Evolutionary conservation across 2,113 vertebrate species (phyloP), one percentile per base, ranked within the genome.

Genomic region (Eonycteris spelaea): DNA sequence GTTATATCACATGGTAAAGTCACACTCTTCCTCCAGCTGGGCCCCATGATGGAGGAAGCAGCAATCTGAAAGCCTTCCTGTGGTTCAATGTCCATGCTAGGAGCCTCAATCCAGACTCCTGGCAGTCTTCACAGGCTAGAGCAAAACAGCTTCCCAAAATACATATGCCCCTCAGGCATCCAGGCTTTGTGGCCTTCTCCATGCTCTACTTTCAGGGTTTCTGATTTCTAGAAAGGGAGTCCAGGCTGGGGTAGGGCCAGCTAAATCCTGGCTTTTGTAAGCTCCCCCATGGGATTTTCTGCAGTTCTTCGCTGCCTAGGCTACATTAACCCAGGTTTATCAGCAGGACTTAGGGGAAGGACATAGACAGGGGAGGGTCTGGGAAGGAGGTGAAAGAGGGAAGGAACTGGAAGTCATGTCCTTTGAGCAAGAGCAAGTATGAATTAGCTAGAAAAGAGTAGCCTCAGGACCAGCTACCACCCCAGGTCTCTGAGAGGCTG

Each of bases 201-300:
- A n/a, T 0, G 5, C 48, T 61, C 73, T 26, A 40, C 74, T 67
- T 13, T 51, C 38, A 84, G 68, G 63, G 38, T 51, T 90, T 86
- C 86, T 94, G 63, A 67, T 38, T 90, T 55, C 77, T 40, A 73
- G 67, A 78, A 74, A 51, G 45, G 38, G 51, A 77, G 21, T 51
- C 73, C 22, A 61, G 68, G 68, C 51, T 8, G 28, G 43, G 51
- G 16, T 43, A 40, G 55, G 48, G 22, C 67, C 45, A 16, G 15
- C n/a, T 35, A 7, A 63, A 21, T 51, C 59, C 57, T 3, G 35
- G 74, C 8, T 30, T 40, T 75, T 28, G 53, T 11, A n/a, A 22
- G 28, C 8, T 35, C 38, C 59, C 57, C 7, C 0, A 2, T 13
- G 35, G 83, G 40, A 43, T 57, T 90, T 48, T 40, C 75, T 26